These are phyloP conservation scores for Rhamnusium bicolor DNA, from an alignment of 2,888 invertebrate genomes.

Conservation along the genomic window DNA sequence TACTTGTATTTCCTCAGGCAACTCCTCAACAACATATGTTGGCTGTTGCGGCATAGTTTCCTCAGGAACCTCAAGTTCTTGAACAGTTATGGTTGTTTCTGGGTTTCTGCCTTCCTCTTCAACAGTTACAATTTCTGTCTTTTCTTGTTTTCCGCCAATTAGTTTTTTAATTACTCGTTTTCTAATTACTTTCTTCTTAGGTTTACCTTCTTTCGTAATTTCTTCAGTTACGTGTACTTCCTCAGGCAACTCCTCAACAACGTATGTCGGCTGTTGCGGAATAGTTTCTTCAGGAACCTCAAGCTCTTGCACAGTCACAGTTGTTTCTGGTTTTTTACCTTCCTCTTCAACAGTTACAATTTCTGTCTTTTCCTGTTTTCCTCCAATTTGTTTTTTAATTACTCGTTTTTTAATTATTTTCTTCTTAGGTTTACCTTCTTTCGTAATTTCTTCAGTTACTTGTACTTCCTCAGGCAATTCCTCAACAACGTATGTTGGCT, in stretches of 20 bases:
- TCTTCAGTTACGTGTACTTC: slow-evolving; percentile 59
- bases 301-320: slow-evolving; percentile 68
- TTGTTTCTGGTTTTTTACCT: slow-evolving; percentile 66
- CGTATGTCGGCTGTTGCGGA: not conserved
- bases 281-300: slow-evolving; percentile 58
- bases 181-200: slow-evolving; percentile 62
- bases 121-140: slow-evolving; percentile 62
- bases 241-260: slow-evolving; percentile 53
- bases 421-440: slow-evolving; percentile 63
- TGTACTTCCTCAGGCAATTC: slow-evolving; percentile 53
- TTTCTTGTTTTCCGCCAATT: slow-evolving; percentile 64
- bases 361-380: slow-evolving; percentile 58
- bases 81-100: slow-evolving; percentile 57
- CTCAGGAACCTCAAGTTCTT: slow-evolving; percentile 63
- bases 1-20: slow-evolving; percentile 59
- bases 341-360: slow-evolving; percentile 64
- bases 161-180: slow-evolving; percentile 54
- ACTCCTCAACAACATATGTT: slow-evolving; percentile 59
- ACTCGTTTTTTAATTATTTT: slow-evolving; percentile 57
- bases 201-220: slow-evolving; percentile 64
- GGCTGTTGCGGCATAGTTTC: slow-evolving; percentile 36
- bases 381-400: slow-evolving; percentile 61
- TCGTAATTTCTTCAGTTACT: slow-evolving; percentile 57
- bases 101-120: slow-evolving; percentile 62
- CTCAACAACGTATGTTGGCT: slow-evolving; percentile 48